These are phyloP conservation scores for Ostrea edulis DNA, from an alignment of 1,140 invertebrate genomes.

Conservation along the genomic window DNA sequence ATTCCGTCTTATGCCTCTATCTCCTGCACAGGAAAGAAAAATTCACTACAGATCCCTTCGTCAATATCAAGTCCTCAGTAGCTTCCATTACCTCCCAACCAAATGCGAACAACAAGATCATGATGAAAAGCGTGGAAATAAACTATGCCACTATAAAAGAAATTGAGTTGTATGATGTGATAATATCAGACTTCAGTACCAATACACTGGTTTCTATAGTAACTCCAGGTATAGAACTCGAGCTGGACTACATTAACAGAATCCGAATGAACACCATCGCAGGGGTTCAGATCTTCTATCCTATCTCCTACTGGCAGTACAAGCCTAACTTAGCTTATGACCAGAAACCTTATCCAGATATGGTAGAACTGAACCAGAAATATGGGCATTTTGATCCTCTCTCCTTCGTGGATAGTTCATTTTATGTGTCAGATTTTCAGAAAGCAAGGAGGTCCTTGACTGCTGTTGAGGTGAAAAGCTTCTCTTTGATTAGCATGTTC, in stretches of 20 bases:
- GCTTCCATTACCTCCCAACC: slow-evolving; percentile 83
- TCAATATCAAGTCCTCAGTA: slow-evolving; percentile 80
- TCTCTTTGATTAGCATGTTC: slow-evolving; percentile 85
- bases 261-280: slow-evolving; percentile 78
- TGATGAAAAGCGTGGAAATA: slow-evolving; percentile 84
- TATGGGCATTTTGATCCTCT: slow-evolving; percentile 89
- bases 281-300: slow-evolving; percentile 80
- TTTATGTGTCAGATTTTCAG: slow-evolving; percentile 91
- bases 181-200: slow-evolving; percentile 84
- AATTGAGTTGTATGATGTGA: slow-evolving; percentile 87
- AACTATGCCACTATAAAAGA: slow-evolving; percentile 75
- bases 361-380: slow-evolving; percentile 88
- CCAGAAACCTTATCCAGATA: slow-evolving; percentile 79
- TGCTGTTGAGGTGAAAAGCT: slow-evolving; percentile 54
- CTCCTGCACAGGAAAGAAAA: slow-evolving; percentile 73
- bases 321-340: slow-evolving; percentile 77
- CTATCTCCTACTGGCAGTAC: slow-evolving; percentile 78
- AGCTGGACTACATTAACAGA: slow-evolving; percentile 89
- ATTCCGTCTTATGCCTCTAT: slow-evolving; percentile 86
- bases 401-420: slow-evolving; percentile 87
- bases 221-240: slow-evolving; percentile 82
- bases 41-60: slow-evolving; percentile 55
- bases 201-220: slow-evolving; percentile 73
- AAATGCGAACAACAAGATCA: slow-evolving; percentile 85
- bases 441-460: slow-evolving; percentile 83